Conservation (phyloP, 2,888 invertebrate genomes). For the Drosophila niveifrons region DNA sequence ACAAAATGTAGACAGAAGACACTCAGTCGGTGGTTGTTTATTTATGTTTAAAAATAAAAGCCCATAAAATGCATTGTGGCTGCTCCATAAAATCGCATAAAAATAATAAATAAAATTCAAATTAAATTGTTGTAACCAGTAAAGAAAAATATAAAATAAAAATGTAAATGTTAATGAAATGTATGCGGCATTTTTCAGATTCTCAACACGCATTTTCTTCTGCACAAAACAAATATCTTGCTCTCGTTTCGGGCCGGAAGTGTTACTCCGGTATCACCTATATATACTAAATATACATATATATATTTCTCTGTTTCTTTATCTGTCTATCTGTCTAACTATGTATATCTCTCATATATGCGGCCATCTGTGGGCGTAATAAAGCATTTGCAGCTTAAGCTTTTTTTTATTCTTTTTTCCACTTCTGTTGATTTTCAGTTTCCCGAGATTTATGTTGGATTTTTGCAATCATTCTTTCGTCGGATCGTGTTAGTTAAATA, state of each 20-base stretch:
- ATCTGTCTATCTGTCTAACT: slow-evolving; percentile 15
- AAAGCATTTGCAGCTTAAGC: slow-evolving; percentile 72
- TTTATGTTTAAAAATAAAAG: slow-evolving; percentile 76
- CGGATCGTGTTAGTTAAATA: slow-evolving; percentile 63
- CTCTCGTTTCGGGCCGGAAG: slow-evolving; percentile 63
- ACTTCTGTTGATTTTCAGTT: slow-evolving; percentile 53
- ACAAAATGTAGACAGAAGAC: slow-evolving; percentile 4
- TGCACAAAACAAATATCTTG: slow-evolving; percentile 32
- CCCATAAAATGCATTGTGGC: slow-evolving; percentile 61
- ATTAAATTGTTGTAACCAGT: slow-evolving; percentile 60
- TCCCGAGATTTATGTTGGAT: slow-evolving; percentile 72
- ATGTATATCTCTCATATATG: slow-evolving; percentile 56
- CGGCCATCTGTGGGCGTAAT: slow-evolving; percentile 75
- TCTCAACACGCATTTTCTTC: slow-evolving; percentile 28
- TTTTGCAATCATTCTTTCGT: slow-evolving; percentile 76
- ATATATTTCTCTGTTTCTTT: slow-evolving; percentile 24
- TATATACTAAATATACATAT: slow-evolving; percentile 8
- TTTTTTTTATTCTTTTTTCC: slow-evolving; percentile 51
- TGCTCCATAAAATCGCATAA: slow-evolving; percentile 58
- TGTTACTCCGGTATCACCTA: slow-evolving; percentile 68
- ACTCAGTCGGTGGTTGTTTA: slow-evolving; percentile 74
- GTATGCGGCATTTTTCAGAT: slow-evolving; percentile 57
- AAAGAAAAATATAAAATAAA: slow-evolving; percentile 22
- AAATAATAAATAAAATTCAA: slow-evolving; percentile 73
- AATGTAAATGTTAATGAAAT: slow-evolving; percentile 45